phyloP scores from a whole-genome alignment of 2,888 invertebrate species.

The Gibbula magus region DNA sequence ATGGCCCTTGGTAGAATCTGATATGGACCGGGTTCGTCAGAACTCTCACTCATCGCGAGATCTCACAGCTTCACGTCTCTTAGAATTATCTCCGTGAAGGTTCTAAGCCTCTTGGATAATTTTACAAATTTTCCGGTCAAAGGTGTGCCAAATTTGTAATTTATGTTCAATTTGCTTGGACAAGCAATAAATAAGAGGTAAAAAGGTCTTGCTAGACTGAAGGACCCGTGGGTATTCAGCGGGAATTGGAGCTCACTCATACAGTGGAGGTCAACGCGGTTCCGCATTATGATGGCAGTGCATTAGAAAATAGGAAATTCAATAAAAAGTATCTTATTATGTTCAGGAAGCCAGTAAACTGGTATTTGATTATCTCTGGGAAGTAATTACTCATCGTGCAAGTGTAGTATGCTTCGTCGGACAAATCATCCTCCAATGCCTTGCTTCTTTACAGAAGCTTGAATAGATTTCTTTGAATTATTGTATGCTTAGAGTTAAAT shows the following conservation, averaged over 20 bases:
- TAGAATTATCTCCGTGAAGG: not conserved
- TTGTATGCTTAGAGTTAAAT: no score
- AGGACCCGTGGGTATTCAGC: not conserved
- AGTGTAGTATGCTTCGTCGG: no score
- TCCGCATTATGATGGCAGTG: not conserved
- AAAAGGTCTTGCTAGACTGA: not conserved
- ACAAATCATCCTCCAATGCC: no score
- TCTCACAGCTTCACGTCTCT: no score
- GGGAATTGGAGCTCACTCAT: not conserved
- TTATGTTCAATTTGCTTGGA: not conserved
- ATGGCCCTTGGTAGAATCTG: not conserved
- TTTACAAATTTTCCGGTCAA: not conserved
- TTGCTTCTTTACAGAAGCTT: no score
- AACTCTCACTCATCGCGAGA: not conserved
- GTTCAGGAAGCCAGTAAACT: no score
- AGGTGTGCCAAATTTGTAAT: conserved; percentile 8
- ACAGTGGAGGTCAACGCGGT: not conserved
- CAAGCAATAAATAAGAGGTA: not conserved
- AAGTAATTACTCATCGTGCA: no score
- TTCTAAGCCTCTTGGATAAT: not conserved
- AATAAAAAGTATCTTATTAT: not conserved
- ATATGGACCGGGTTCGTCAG: not conserved
- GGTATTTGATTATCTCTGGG: no score
- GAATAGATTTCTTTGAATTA: no score
- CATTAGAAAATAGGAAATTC: not conserved